A percentile compares a stretch with the other conserved stretches of the same genome.
Conservation (phyloP, 2,113 vertebrate genomes). For the Probosciger aterrimus region DNA sequence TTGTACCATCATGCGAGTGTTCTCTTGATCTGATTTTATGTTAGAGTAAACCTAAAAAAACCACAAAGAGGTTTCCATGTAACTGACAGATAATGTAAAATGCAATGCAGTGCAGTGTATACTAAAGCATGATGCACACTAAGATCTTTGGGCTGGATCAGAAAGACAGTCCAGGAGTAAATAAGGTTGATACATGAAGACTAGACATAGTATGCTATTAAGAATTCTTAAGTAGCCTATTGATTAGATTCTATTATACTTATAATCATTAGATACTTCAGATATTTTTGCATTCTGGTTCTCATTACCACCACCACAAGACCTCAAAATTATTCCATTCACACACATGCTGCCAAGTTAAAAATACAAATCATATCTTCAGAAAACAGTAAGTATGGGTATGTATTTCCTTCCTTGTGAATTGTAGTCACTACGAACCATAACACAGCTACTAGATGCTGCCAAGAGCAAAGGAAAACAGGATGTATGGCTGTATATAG, state of each 20-base stretch:
- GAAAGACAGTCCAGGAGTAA: background rate
- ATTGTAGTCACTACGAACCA: background rate
- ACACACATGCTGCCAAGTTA: background rate
- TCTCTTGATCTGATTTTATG: background rate
- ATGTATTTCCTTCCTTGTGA: background rate
- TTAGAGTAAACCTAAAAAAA: background rate
- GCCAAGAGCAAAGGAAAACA: background rate
- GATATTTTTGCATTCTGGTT: background rate
- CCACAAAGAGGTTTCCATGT: background rate
- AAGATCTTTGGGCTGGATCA: background rate
- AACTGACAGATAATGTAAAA: background rate
- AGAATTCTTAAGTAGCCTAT: background rate
- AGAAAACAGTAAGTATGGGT: background rate
- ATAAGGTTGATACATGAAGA: background rate
- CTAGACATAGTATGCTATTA: background rate
- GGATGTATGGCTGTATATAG: background rate
- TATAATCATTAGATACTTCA: background rate
- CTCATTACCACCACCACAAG: background rate
- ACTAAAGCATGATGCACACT: background rate
- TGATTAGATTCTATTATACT: background rate
- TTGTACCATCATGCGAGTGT: background rate
- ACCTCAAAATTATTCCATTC: background rate
- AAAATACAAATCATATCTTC: background rate
- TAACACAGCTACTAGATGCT: background rate
- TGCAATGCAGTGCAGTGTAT: background rate